Evolutionary conservation across 2,113 vertebrate species (phyloP).

Genomic region (Edolisoma coerulescens): DNA sequence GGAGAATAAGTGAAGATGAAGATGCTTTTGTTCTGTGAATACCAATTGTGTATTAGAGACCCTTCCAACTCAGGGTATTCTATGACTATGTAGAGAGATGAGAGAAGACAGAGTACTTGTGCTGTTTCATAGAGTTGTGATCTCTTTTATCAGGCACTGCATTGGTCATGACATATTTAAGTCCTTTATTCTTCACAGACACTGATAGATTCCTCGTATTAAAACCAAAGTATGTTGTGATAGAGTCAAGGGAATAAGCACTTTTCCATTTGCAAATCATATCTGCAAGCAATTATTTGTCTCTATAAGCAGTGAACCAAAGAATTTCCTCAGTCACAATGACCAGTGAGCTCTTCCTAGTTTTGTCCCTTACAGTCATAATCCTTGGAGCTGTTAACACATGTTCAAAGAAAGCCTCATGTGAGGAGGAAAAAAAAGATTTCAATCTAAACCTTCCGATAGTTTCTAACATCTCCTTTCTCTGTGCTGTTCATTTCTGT

Average conservation of each 20-base stretch:
- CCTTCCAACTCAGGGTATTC: not conserved
- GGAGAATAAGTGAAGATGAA: not conserved
- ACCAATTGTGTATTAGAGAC: not conserved
- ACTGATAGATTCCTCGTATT: not conserved
- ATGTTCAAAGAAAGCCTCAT: not conserved
- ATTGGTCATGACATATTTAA: not conserved
- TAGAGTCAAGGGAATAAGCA: not conserved
- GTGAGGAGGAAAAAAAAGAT: not conserved
- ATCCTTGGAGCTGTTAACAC: not conserved
- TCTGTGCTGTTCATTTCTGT: not conserved
- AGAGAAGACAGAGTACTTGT: not conserved
- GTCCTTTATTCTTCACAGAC: not conserved
- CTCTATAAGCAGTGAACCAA: not conserved
- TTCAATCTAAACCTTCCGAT: not conserved
- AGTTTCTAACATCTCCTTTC: not conserved
- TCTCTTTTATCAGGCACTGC: not conserved
- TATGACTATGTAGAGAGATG: not conserved
- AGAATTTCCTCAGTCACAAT: not conserved
- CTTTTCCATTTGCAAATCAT: not conserved
- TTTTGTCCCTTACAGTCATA: not conserved
- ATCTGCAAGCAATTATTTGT: not conserved
- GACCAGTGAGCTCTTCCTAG: not conserved
- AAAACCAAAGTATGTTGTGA: not conserved
- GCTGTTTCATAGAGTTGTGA: not conserved
- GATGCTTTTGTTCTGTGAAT: not conserved